phyloP scores from a whole-genome alignment of 2,113 vertebrate genomes.

The Oplegnathus fasciatus region DNA sequence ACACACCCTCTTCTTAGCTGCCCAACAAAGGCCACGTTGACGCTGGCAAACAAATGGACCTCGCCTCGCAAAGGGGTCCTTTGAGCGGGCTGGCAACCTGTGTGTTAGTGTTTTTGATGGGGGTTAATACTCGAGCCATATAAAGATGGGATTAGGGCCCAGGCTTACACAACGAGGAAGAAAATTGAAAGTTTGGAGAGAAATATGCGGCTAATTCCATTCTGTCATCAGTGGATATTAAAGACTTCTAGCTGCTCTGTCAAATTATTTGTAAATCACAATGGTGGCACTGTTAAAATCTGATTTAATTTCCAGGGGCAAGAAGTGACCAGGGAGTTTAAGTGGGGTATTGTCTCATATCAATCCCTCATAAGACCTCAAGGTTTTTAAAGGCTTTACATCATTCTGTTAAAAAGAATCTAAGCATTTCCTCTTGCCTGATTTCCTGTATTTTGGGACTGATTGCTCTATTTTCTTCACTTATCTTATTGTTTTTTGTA shows the following conservation, averaged over 20 bases:
- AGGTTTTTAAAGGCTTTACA: conserved; percentile 65
- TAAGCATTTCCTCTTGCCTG: background rate
- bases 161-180: conserved; percentile 84
- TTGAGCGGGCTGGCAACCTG: conserved; percentile 69
- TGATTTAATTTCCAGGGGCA: conserved; percentile 87
- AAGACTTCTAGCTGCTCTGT: conserved; percentile 88
- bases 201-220: conserved; percentile 96
- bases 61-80: conserved; percentile 68
- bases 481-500: background rate
- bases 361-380: conserved; percentile 67
- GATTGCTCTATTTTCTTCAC: background rate
- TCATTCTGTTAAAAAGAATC: conserved; percentile 45
- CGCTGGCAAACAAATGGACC: conserved; percentile 71
- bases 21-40: conserved; percentile 86
- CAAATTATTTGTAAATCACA: conserved; percentile 88
- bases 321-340: conserved; percentile 73
- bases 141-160: conserved; percentile 89
- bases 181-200: conserved; percentile 85
- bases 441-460: background rate
- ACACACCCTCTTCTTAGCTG: conserved; percentile 19
- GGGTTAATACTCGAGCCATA: conserved; percentile 83
- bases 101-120: conserved; percentile 73
- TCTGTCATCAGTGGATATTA: conserved; percentile 99
- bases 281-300: conserved; percentile 91
- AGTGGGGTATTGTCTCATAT: conserved; percentile 79